Conservation (phyloP, 2,113 vertebrate genomes). For the Paracyprichromis sp. region DNA sequence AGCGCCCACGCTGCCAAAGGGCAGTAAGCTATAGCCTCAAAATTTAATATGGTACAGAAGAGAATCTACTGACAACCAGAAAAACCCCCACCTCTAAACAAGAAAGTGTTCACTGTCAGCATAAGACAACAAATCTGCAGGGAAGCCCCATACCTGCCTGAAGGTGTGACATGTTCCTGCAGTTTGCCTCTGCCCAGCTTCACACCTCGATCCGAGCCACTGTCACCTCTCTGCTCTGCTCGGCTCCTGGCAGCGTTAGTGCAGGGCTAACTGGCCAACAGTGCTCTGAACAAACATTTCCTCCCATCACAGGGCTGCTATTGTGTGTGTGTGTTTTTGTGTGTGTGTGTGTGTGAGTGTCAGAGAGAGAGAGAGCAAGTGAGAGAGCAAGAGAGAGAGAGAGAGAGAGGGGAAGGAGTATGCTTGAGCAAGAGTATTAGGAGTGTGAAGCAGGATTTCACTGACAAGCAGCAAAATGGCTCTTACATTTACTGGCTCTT, state of each 20-base stretch:
- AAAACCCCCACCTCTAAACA: neutral
- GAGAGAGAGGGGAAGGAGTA: neutral
- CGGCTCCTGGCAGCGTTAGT: neutral
- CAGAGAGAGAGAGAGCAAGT: neutral
- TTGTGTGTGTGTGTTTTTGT: neutral
- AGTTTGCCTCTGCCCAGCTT: neutral
- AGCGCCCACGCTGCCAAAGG: neutral
- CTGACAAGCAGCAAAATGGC: neutral
- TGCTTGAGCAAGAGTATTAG: neutral
- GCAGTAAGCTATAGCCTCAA: neutral
- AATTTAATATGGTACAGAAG: neutral
- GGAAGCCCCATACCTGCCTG: constrained; percentile 11
- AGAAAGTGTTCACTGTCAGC: neutral
- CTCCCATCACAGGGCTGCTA: constrained; percentile 7
- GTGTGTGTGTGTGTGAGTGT: neutral
- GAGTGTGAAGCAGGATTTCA: neutral
- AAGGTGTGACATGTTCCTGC: neutral
- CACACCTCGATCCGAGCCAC: neutral
- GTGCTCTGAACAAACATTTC: constrained; percentile 42
- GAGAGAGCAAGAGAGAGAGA: neutral
- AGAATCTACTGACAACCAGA: neutral
- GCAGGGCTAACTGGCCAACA: neutral
- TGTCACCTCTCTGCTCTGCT: constrained; percentile 20
- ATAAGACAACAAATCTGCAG: neutral
- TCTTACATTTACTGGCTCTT: neutral